Base-by-base conservation (phyloP, 2,797 vertebrate genomes). In the Dromococcyx pavoninus region DNA sequence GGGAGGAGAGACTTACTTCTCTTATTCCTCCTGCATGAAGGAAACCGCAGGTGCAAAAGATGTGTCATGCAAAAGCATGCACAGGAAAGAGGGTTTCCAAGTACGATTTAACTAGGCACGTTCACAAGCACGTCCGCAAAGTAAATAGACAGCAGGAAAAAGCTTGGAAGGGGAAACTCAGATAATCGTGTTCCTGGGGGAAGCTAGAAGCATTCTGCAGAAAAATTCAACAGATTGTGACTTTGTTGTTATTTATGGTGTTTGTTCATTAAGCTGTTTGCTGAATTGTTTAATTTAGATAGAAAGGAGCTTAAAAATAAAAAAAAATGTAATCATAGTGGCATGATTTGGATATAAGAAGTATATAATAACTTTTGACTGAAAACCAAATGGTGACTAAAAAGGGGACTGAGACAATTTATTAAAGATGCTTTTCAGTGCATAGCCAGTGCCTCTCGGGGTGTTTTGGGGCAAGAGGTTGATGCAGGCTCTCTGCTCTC, bases 51-150 rank as follows among this genome's bases (percentile, higher is more conserved):
- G 77, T 1, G 1, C 14, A 5, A 58, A 37, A 75, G 64, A 30
- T 0, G 3, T 14, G 48, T 32, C 11, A 0, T 9, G 35, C 33
- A n/a, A 54, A 78, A 65, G n/a, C 37, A 1, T 0, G 11, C 13
- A 3, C 1, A 0, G 60, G 39, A 35, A 67, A 46, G 46, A 60
- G 67, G 46, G 44, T 51, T 78, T 58, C 48, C 30, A 15, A 28
- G 56, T 11, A 3, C 65, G 41, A 35, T 48, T 71, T 60, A 5
- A 4, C 73, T 37, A 30, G 33, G 51, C 14, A 10, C 2, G 1
- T 44, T 77, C 7, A 0, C 24, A 33, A 32, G 65, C 24, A 33
- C 41, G 69, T 46, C 62, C 28, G 65, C 51, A 33, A 62, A 71
- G 57, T 32, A 71, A 65, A 64, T 12, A 62, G 41, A 17, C 5